Conservation (phyloP, 2,113 vertebrate genomes). For the Antechinus flavipes region DNA sequence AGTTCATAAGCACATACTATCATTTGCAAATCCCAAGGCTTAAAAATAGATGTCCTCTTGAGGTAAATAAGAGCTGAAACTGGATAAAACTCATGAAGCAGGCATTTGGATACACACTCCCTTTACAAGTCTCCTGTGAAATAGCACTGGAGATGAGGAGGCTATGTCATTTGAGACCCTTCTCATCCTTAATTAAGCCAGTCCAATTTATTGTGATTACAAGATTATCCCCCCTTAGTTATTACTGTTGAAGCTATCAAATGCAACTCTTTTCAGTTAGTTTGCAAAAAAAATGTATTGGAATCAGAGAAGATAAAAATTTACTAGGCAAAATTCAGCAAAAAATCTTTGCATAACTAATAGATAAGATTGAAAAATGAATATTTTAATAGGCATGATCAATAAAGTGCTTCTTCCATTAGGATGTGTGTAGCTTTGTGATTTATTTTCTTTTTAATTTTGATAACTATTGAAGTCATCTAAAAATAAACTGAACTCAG, state of each 20-base stretch:
- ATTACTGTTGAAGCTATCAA: not conserved
- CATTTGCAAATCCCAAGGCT: not conserved
- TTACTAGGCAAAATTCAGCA: not conserved
- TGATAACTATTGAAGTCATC: not conserved
- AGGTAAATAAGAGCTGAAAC: not conserved
- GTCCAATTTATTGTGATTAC: not conserved
- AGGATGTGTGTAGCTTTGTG: not conserved
- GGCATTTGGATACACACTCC: not conserved
- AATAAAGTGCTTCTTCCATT: not conserved
- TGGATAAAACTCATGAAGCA: not conserved
- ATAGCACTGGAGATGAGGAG: not conserved
- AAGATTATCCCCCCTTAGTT: not conserved
- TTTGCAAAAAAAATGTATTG: not conserved
- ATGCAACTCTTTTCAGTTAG: not conserved
- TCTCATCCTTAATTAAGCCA: not conserved
- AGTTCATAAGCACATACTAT: not conserved
- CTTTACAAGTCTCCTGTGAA: not conserved
- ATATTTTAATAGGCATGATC: not conserved
- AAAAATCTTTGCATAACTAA: not conserved
- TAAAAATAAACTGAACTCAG: not conserved
- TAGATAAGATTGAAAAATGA: not conserved
- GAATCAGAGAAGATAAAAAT: not conserved
- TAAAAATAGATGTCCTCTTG: not conserved
- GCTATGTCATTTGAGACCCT: not conserved
- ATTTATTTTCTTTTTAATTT: not conserved